These are phyloP conservation scores for Callaeas wilsoni DNA, from an alignment of 2,113 vertebrate genomes.

Conservation along the genomic window DNA sequence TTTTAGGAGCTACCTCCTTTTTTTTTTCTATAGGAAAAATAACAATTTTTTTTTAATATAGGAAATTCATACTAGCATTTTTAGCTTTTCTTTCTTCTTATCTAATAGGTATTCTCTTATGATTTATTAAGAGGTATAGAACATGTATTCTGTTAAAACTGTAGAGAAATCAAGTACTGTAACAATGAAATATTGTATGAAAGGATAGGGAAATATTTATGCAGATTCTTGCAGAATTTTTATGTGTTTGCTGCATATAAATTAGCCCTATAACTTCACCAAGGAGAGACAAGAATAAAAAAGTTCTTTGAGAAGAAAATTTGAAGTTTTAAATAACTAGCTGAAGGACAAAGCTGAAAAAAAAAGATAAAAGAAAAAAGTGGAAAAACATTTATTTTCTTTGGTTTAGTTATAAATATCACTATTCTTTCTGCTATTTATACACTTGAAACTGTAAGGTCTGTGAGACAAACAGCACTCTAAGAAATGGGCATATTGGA, in stretches of 20 bases:
- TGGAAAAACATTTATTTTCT: neutral
- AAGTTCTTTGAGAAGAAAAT: neutral
- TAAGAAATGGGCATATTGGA: neutral
- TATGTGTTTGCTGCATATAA: neutral
- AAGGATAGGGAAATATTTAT: neutral
- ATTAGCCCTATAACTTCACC: neutral
- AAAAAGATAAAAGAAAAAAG: neutral
- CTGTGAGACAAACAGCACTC: neutral
- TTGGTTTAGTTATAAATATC: neutral
- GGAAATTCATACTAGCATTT: neutral
- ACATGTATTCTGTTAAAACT: neutral
- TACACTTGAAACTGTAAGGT: neutral
- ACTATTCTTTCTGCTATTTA: neutral
- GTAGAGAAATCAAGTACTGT: constrained; percentile 12
- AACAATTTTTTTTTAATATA: fast-evolving
- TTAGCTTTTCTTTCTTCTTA: neutral
- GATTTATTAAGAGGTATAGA: constrained; percentile 24
- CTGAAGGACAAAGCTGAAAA: neutral
- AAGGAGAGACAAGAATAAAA: neutral
- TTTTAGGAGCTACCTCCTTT: neutral
- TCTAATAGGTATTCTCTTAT: neutral
- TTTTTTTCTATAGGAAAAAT: neutral
- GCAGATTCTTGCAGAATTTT: constrained; percentile 2
- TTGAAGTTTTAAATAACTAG: neutral
- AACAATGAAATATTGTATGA: constrained; percentile 6